Base-by-base conservation (phyloP, 92 coral and sea anemone species). In the Palythoa grandiflora region DNA sequence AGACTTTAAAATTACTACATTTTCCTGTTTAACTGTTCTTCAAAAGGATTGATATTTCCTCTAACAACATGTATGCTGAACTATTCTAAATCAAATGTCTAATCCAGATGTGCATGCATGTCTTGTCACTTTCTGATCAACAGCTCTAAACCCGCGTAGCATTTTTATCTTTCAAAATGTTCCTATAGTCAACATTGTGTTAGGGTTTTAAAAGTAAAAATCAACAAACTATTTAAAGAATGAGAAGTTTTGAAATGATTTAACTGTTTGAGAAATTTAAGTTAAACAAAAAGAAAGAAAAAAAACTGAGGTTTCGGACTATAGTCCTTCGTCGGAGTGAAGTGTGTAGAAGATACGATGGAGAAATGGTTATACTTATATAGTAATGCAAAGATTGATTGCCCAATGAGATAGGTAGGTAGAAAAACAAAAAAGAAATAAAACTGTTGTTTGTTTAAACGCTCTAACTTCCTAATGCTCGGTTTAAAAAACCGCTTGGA, bases 21-120 rank as follows among this genome's bases (percentile, higher is more conserved):
- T 81, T 81, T 81, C 75, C 86, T 66, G 86, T 81, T 81, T 81
- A 80, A 65, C 59, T 40, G 37, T 80, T 65, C 73, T 66, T 66
- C 86, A 66, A 44, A 81, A 65, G 75, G 61, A 9, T 81, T 44
- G 57, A 65, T 81, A 81, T 81, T 81, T 63, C 86, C 86, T 81
- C 39, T 81, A 47, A 81, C 86, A 81, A 81, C 74, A 66, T 81
- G 60, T n/a, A 63, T 63, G 39, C 44, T 81, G 28, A 48, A 66
- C 53, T 66, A 66, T 47, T 66, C 19, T 19, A 10, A 71, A 71
- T 35, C 68, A 53, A 77, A 77, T 77, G 65, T 39, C 21, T 77
- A 77, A 81, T 81, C 86, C 86, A 81, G 86, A 81, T 81, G 74
- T 47, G 21, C 55, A 47, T 47, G 21, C 55, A 47, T 16, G n/a